Evolutionary conservation across 2,113 vertebrate genomes (phyloP).

Genomic region (Cebidichthys violaceus): DNA sequence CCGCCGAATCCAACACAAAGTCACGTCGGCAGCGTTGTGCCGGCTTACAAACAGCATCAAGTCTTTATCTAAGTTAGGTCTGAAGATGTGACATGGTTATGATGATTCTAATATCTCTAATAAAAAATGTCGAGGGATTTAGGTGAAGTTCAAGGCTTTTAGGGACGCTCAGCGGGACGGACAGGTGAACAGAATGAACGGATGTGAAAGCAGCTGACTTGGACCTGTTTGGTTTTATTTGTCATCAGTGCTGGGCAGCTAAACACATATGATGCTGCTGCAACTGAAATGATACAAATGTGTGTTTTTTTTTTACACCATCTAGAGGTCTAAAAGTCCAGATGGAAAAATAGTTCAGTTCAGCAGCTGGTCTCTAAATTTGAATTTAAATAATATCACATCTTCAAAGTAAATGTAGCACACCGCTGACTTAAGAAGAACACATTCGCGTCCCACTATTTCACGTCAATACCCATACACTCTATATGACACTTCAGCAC

Average conservation of each 20-base stretch:
- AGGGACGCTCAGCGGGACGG: background rate
- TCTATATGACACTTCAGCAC: background rate
- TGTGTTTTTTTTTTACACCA: slow-evolving; percentile 5
- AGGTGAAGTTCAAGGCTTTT: slow-evolving; percentile 9
- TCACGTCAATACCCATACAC: background rate
- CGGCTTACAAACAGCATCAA: slow-evolving; percentile 17
- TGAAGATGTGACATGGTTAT: slow-evolving; percentile 6
- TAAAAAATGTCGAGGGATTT: slow-evolving; percentile 16
- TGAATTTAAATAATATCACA: background rate
- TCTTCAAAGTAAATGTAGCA: background rate
- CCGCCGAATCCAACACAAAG: slow-evolving; percentile 33
- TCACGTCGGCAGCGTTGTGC: slow-evolving; percentile 24
- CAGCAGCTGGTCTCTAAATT: background rate
- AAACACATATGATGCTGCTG: slow-evolving; percentile 25
- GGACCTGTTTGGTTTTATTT: slow-evolving; percentile 6
- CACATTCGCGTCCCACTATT: background rate
- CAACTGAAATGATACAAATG: slow-evolving; percentile 3
- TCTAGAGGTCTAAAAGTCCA: background rate
- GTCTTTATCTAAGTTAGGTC: slow-evolving; percentile 31
- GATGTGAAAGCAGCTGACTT: slow-evolving; percentile 41
- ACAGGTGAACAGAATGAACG: slow-evolving; percentile 11
- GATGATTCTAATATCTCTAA: slow-evolving; percentile 12
- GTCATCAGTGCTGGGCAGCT: slow-evolving; percentile 6
- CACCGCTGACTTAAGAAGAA: background rate
- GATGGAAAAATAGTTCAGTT: background rate